These are phyloP conservation scores for Eupeodes latifasciatus DNA, from an alignment of 2,888 invertebrate genomes.

Conservation along the genomic window DNA sequence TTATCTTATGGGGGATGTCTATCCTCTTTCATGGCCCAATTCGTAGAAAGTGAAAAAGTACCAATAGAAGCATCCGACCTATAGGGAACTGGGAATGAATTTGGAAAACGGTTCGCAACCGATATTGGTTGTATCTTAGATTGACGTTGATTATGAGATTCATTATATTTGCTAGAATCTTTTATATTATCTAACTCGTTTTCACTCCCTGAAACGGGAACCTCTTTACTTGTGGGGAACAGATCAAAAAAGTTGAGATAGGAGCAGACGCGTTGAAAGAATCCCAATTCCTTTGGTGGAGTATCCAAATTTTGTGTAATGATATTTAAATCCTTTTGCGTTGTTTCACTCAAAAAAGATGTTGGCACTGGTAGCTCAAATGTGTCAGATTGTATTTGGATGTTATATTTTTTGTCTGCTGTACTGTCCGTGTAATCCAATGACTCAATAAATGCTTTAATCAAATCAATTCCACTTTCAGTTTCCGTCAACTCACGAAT, in stretches of 20 bases:
- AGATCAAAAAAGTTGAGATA: slow-evolving; percentile 79
- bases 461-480: slow-evolving; percentile 80
- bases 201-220: slow-evolving; percentile 7
- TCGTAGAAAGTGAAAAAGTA: slow-evolving; percentile 21
- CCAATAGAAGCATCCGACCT: slow-evolving; percentile 27
- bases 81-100: slow-evolving; percentile 48
- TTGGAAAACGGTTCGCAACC: slow-evolving; percentile 37
- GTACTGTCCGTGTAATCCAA: slow-evolving; percentile 78
- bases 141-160: slow-evolving; percentile 45
- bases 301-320: slow-evolving; percentile 39
- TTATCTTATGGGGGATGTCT: neutral
- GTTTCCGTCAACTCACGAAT: slow-evolving; percentile 79
- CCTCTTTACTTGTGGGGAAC: slow-evolving; percentile 71
- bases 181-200: slow-evolving; percentile 40
- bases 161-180: slow-evolving; percentile 37
- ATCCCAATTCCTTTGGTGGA: slow-evolving; percentile 59
- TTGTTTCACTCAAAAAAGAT: slow-evolving; percentile 44
- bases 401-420: neutral
- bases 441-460: slow-evolving; percentile 80
- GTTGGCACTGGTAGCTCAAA: slow-evolving; percentile 29
- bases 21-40: neutral
- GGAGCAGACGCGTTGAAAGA: slow-evolving; percentile 78
- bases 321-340: slow-evolving; percentile 56
- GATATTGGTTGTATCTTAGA: slow-evolving; percentile 40
- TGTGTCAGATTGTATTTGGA: slow-evolving; percentile 28